phyloP scores from a whole-genome alignment of 2,888 invertebrate species.

The Megalurothrips usitatus region DNA sequence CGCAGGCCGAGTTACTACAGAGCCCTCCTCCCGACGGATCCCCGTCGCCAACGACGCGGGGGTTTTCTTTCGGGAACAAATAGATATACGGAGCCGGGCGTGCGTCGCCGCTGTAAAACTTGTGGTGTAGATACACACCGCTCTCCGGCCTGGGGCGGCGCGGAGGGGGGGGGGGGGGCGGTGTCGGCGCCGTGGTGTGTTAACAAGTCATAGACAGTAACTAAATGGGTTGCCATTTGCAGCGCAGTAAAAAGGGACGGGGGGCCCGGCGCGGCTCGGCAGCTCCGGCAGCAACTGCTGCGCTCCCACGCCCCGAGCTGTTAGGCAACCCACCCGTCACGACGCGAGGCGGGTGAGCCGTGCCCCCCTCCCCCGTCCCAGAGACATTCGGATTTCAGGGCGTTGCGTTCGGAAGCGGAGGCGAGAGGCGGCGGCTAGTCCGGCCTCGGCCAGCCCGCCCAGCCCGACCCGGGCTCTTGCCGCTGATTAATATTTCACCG shows the following conservation, averaged over 20 bases:
- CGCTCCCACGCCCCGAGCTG: constrained; percentile 6
- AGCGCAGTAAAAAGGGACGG: neutral
- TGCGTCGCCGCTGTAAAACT: neutral
- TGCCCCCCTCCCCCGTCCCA: neutral
- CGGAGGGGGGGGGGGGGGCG: neutral
- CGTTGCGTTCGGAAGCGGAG: neutral
- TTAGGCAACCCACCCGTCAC: constrained; percentile 14
- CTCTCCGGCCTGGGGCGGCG: too few species aligned
- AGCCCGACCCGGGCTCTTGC: neutral
- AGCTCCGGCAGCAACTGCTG: neutral
- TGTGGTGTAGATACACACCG: neutral
- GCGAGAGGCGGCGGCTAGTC: neutral
- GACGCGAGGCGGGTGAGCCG: neutral
- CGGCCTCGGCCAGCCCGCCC: neutral
- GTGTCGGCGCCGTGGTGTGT: constrained; percentile 9
- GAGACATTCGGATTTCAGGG: neutral
- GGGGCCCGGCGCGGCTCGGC: neutral
- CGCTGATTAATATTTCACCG: constrained; percentile 1
- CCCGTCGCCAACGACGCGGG: too few species aligned
- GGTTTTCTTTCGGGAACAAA: too few species aligned
- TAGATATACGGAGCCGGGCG: too few species aligned
- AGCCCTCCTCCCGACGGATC: too few species aligned
- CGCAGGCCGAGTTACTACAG: too few species aligned
- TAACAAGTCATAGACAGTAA: constrained; percentile 22
- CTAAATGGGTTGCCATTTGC: constrained; percentile 16